phyloP scores from a whole-genome alignment of 2,113 vertebrate genomes.

The Melanerpes formicivorus region DNA sequence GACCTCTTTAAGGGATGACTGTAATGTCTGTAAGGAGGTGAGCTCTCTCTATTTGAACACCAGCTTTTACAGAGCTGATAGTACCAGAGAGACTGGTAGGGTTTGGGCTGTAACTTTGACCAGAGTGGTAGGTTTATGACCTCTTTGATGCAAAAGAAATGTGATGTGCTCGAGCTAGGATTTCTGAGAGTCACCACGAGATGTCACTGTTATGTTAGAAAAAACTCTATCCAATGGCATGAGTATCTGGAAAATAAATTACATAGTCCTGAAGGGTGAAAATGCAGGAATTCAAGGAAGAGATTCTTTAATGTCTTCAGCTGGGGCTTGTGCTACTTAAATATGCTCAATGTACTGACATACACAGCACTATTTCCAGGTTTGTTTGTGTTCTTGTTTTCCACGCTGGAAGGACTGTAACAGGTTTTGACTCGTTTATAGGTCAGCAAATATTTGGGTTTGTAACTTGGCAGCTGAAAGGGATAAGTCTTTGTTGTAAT shows the following conservation, averaged over 20 bases:
- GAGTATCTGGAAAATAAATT: slow-evolving; percentile 57
- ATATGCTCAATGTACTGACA: background rate
- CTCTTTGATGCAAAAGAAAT: background rate
- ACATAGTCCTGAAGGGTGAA: background rate
- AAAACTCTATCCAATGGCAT: background rate
- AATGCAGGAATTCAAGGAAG: background rate
- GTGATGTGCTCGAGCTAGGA: background rate
- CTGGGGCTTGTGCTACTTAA: background rate
- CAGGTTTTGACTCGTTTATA: background rate
- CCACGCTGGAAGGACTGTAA: background rate
- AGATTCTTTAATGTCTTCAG: background rate
- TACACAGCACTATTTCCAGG: background rate
- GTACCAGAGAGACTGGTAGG: background rate
- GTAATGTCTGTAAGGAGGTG: fast-evolving
- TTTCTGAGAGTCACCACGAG: slow-evolving; percentile 70
- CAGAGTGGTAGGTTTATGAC: background rate
- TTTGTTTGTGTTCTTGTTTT: background rate
- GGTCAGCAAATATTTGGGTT: background rate
- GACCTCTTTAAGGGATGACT: background rate
- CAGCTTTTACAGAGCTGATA: background rate
- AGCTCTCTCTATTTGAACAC: background rate
- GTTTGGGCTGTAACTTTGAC: background rate
- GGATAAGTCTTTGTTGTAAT: background rate
- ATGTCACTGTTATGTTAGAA: slow-evolving; percentile 70
- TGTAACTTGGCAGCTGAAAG: background rate